Base-by-base conservation (phyloP, 2,113 vertebrate genomes). In the Lophius piscatorius region DNA sequence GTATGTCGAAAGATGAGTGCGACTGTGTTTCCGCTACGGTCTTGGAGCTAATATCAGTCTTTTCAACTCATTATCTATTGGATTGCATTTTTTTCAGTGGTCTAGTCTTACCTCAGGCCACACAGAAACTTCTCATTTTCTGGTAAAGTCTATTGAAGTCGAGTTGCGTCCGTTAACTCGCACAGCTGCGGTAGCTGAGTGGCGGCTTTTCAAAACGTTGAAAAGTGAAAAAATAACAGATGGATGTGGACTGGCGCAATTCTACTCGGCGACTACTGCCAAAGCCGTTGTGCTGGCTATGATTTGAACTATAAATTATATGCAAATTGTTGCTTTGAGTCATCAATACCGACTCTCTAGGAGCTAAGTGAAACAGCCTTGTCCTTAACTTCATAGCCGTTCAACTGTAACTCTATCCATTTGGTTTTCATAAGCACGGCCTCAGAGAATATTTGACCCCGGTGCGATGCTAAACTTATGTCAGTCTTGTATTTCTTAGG, bases 401-500 rank as follows among this genome's bases (percentile, higher is more conserved):
- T 20, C 12, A 17, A 4, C 0, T 7, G 54, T 41, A 50, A 49
- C 22, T 58, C 21, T 6, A 29, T 44, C 28, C 13, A 0, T 3
- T 17, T 12, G 11, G 14, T 46, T 64, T 70, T 49, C 20, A 55
- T 39, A 6, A 26, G 13, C 54, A 14, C 9, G 42, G 39, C 33
- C 35, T 38, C 26, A 3, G n/a, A 22, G 50, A 42, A 21, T n/a
- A 23, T 49, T 56, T 51, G 60, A 64, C 49, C 33, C n/a, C 1
- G 6, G 16, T 6, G 14, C 14, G 47, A 63, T 50, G 42, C 45
- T 64, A 8, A 49, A 51, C 36, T 45, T 24, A 24, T 44, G 21
- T 55, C 40, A 13, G 18, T 7, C 39, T 46, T n/a, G 23, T 1
- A 14, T 46, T 71, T 72, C 35, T 46, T 26, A 23, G 39, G 66